phyloP scores from a whole-genome alignment of 2,888 invertebrate species.

The Danaus chrysippus region DNA sequence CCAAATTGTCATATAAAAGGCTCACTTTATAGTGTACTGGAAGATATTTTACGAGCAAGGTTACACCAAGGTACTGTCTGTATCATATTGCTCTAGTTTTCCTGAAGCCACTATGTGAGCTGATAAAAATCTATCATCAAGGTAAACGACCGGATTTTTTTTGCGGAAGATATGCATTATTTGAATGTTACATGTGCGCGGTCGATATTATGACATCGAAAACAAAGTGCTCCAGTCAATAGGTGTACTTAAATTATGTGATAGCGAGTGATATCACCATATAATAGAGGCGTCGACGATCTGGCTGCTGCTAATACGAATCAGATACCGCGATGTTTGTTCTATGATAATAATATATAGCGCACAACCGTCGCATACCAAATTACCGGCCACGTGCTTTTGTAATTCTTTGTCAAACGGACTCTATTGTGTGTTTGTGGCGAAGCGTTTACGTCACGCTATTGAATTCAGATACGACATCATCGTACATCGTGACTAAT shows the following conservation, averaged over 20 bases:
- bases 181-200: conserved; percentile 5
- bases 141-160: not conserved
- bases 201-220: conserved; percentile 23
- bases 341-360: conserved; percentile 58
- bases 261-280: conserved; percentile 45
- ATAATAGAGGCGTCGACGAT: conserved; percentile 46
- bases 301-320: conserved; percentile 45
- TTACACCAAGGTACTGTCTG: not conserved
- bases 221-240: conserved; percentile 27
- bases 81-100: not conserved
- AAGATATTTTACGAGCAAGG: not conserved
- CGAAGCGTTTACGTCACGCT: conserved; percentile 38
- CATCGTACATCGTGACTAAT: conserved; percentile 46
- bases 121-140: conserved; percentile 4
- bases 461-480: conserved; percentile 32
- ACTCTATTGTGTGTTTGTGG: conserved; percentile 16
- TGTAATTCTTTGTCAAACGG: conserved; percentile 21
- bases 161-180: not conserved
- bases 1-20: conserved; percentile 5
- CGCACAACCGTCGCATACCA: conserved; percentile 44
- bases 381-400: conserved; percentile 49
- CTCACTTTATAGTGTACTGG: too few species aligned
- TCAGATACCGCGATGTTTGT: conserved; percentile 63
- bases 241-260: conserved; percentile 27
- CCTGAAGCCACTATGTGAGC: not conserved